Conservation (phyloP, 2,888 invertebrate genomes). For the Stegana nigrithorax region DNA sequence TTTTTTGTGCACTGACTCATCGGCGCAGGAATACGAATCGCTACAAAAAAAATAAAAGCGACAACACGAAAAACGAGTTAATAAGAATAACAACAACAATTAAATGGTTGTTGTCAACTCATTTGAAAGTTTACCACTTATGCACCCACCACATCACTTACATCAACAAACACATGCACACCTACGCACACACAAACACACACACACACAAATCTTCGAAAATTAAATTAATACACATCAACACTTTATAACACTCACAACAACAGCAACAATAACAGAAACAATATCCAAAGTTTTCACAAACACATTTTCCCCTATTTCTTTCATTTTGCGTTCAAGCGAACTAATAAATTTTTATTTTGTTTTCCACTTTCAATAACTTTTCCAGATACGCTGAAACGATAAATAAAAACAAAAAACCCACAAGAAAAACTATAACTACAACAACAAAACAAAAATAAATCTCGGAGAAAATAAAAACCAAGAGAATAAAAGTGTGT, state of each 20-base stretch:
- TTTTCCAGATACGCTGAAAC: slow-evolving; percentile 47
- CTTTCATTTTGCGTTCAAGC: slow-evolving; percentile 35
- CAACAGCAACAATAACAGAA: not conserved
- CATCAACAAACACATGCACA: slow-evolving; percentile 21
- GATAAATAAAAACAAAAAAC: slow-evolving; percentile 10
- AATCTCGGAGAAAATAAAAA: not conserved
- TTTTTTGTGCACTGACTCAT: not conserved
- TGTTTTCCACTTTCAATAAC: slow-evolving; percentile 46
- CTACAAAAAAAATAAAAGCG: not conserved
- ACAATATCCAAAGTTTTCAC: not conserved
- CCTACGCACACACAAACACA: slow-evolving; percentile 17
- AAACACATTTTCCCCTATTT: slow-evolving; percentile 48
- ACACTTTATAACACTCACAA: not conserved
- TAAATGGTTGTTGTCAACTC: slow-evolving; percentile 7
- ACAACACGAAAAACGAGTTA: not conserved
- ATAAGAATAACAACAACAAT: slow-evolving; percentile 7
- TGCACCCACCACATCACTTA: slow-evolving; percentile 26
- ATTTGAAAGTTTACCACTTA: slow-evolving; percentile 26
- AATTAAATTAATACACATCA: too few species aligned
- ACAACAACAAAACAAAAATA: not conserved
- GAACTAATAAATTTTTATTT: slow-evolving; percentile 59
- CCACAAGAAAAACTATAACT: slow-evolving; percentile 10
- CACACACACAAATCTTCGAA: slow-evolving; percentile 11
- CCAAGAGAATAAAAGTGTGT: not conserved
- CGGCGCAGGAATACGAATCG: not conserved